Percentiles rank a stretch among this genome's conserved stretches.
phyloP scores from a whole-genome alignment of 2,797 vertebrate genomes.

The Australoheros facetus region DNA sequence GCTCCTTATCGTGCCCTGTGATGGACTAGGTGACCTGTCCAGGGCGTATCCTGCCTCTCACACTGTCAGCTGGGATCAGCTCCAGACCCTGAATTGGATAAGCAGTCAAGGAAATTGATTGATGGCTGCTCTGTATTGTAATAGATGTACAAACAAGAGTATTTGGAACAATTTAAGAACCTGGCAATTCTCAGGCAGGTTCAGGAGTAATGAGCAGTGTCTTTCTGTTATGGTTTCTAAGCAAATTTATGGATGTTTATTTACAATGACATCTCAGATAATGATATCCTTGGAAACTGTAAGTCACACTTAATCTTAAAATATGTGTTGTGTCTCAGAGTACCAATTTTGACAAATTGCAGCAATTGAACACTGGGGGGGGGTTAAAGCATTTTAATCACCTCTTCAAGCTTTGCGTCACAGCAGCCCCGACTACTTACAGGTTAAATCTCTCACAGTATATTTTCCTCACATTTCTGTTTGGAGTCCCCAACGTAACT shows the following conservation, averaged over 20 bases:
- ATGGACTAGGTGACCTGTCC: not conserved
- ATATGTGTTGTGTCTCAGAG: not conserved
- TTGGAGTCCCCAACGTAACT: not conserved
- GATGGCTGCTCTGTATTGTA: not conserved
- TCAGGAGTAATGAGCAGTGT: not conserved
- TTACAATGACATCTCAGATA: slow-evolving; percentile 14
- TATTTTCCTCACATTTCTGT: not conserved
- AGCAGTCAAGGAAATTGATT: not conserved
- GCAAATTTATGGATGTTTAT: slow-evolving; percentile 16
- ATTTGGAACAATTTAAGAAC: not conserved
- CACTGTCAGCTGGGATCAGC: not conserved
- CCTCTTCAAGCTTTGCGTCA: not conserved
- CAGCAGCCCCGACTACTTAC: not conserved
- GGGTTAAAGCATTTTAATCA: not conserved
- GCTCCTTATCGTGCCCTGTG: not conserved
- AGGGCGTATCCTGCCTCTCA: not conserved
- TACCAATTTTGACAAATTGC: slow-evolving; percentile 4
- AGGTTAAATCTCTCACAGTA: not conserved
- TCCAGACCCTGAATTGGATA: not conserved
- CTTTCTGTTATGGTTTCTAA: not conserved
- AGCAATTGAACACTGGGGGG: not conserved
- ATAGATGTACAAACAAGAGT: not conserved
- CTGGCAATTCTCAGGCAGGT: not conserved
- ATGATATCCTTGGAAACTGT: slow-evolving; percentile 12
- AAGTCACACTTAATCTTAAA: slow-evolving; percentile 10